A percentile compares a stretch with the other conserved stretches of the same genome.
Conservation (phyloP, 2,888 invertebrate genomes). For the Heliconius hortense region DNA sequence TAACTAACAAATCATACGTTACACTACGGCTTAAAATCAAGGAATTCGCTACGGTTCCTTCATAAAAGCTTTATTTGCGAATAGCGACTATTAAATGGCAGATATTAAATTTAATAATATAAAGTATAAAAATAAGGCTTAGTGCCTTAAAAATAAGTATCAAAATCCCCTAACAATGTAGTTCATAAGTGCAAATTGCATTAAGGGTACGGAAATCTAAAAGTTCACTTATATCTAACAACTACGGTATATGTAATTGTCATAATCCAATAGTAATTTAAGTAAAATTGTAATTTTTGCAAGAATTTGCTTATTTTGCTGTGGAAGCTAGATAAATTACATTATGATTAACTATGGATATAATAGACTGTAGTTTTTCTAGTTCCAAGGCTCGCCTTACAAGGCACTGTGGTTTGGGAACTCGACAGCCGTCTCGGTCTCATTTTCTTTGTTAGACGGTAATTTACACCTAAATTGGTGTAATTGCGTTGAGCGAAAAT, state of each 20-base stretch:
- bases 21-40: slow-evolving; percentile 40
- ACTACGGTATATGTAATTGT: not conserved
- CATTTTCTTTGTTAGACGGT: slow-evolving; percentile 59
- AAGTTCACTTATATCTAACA: not conserved
- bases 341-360: slow-evolving; percentile 15
- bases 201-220: not conserved
- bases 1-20: slow-evolving; percentile 11
- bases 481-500: slow-evolving; percentile 43
- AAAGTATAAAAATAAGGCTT: not conserved
- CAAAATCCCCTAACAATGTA: not conserved
- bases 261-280: slow-evolving; percentile 7
- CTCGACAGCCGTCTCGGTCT: slow-evolving; percentile 52
- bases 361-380: slow-evolving; percentile 42
- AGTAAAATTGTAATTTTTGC: slow-evolving; percentile 23
- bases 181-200: not conserved
- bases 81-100: slow-evolving; percentile 15
- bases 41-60: slow-evolving; percentile 50
- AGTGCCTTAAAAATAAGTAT: not conserved
- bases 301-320: slow-evolving; percentile 20
- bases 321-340: slow-evolving; percentile 34
- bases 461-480: slow-evolving; percentile 59
- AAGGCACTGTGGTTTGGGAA: slow-evolving; percentile 59
- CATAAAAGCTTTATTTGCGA: slow-evolving; percentile 47
- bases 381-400: slow-evolving; percentile 58
- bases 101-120: not conserved